Evolutionary conservation across 2,113 vertebrate species (phyloP), one percentile per base, ranked within the genome.

Genomic region (Pseudorectes ferrugineus): DNA sequence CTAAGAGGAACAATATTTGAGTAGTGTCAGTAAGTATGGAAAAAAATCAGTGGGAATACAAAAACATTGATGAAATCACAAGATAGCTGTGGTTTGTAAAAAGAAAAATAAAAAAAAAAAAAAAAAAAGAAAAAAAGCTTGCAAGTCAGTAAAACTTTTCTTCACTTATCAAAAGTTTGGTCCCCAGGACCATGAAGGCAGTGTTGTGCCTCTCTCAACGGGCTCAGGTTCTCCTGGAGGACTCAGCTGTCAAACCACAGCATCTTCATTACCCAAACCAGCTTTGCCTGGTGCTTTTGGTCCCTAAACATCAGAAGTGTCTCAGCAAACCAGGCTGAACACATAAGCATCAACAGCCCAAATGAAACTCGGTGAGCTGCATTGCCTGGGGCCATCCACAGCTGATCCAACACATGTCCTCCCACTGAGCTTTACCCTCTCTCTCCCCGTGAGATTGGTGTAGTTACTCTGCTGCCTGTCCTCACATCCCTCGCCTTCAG

Each of bases 191-290:
- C 22, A 25, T 4, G 5, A n/a, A 14, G 2, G 12, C 26, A 67
- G 22, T 1, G 5, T 19, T 1, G 9, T 17, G 1, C 11, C 58
- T 58, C 22, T 36, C 46, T 59, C 24, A 2, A 10, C 0, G 2
- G 49, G 67, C 12, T 82, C 26, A 23, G 33, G 38, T 29, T 74
- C 48, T 61, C 24, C 55, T 28, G 24, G 72, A 52, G 54, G 65
- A 23, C 20, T 55, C 29, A 22, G n/a, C 28, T 86, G 31, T 20
- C 51, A 24, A 28, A 26, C 9, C 38, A 15, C 51, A 10, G n/a
- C 35, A 4, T 11, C 22, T 24, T 19, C 9, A 7, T 29, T 5
- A 2, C 89, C 59, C 42, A 88, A 7, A 28, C 6, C 54, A 36
- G 48, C 8, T 52, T 40, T 63, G 52, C 65, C 49, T 3, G 2